Base-by-base conservation (phyloP, 2,113 vertebrate genomes). In the Albula goreensis region DNA sequence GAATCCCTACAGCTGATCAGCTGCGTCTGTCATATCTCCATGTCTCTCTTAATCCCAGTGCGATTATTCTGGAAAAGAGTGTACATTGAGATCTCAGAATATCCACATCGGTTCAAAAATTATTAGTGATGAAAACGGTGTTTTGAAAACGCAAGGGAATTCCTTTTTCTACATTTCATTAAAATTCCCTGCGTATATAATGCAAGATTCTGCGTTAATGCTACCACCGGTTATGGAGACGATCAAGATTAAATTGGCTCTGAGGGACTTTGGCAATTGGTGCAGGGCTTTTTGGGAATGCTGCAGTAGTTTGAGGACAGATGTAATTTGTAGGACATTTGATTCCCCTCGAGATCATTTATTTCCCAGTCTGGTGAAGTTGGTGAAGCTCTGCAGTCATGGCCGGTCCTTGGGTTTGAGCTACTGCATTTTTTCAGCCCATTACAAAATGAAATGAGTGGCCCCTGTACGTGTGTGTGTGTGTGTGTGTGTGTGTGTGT, bases 281-380 rank as follows among this genome's bases (percentile, higher is more conserved):
- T 31, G 56, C 52, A 78, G 85, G 60, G 78, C 85, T 51, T 85
- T 85, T 85, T n/a, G 85, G 78, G 78, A 85, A 80, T 66, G 85
- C 2, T 17, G n/a, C 6, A 17, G 52, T 85, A 85, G 85, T 85
- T 80, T 85, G 85, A 78, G 85, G 78, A 81, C 84, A 53, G 41
- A 80, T 85, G 84, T 85, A 85, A 85, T 85, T 85, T 85, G 85
- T 85, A 85, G 78, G 85, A 80, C 78, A 51, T 80, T 48, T 80
- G 56, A 63, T 85, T 85, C 85, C 85, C 78, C 85, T 31, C 5
- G 85, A 85, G 85, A 81, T 11, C 25, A 70, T 56, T 80, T 79
- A 50, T 81, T 85, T 85, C 85, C 85, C 78, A 85, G 78, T 63
- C 70, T 74, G 70, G 70, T 74, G n/a, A 81, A 85, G 78, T 81